Evolutionary conservation across 2,113 vertebrate genomes (phyloP).

Genomic region (Pachypanchax playfairii): DNA sequence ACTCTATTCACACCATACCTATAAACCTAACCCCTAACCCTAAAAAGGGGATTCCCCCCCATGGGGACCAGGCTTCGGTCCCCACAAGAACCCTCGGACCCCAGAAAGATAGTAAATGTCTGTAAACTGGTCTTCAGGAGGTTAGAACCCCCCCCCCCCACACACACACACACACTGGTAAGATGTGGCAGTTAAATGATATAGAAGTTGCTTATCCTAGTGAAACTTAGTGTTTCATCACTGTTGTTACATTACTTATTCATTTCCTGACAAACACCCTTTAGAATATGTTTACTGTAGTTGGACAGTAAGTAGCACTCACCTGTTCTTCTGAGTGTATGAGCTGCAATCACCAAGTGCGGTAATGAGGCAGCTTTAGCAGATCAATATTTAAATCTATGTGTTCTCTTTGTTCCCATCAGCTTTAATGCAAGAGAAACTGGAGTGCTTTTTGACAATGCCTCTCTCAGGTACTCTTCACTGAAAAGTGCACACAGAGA

Average conservation of each 20-base stretch:
- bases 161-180: too few species aligned
- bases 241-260: slow-evolving; percentile 2
- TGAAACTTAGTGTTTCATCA: not conserved
- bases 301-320: slow-evolving; percentile 21
- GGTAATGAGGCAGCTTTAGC: slow-evolving; percentile 29
- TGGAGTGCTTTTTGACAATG: slow-evolving; percentile 48
- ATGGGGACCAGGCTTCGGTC: too few species aligned
- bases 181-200: slow-evolving; percentile 8
- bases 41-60: too few species aligned
- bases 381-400: slow-evolving; percentile 56
- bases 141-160: too few species aligned
- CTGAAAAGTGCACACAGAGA: slow-evolving; percentile 4
- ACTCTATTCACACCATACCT: too few species aligned
- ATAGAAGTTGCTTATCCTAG: too few species aligned
- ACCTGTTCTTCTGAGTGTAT: slow-evolving; percentile 50
- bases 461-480: slow-evolving; percentile 29
- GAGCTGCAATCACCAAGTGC: slow-evolving; percentile 53
- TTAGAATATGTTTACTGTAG: not conserved
- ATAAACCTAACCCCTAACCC: too few species aligned
- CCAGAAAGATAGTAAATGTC: too few species aligned
- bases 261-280: not conserved
- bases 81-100: too few species aligned
- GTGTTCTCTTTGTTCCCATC: slow-evolving; percentile 41
- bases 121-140: too few species aligned
- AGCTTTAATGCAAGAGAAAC: slow-evolving; percentile 47